Percentiles rank a stretch among this genome's conserved stretches.
phyloP scores from a whole-genome alignment of 2,797 vertebrate species.

The Poeciliopsis turneri region DNA sequence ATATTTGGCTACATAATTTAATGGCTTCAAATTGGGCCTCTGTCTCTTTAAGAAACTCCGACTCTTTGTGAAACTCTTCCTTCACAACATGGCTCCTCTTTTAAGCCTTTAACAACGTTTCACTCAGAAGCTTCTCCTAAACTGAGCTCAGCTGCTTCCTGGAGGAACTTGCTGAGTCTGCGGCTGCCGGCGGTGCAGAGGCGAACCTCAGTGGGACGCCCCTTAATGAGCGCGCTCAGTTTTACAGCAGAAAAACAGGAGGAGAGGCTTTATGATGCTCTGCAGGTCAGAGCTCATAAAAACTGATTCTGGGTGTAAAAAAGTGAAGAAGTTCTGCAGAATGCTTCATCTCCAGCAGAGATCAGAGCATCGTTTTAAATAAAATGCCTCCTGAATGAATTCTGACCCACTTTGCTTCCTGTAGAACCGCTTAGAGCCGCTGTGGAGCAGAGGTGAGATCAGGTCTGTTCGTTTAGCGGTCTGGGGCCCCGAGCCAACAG shows the following conservation, averaged over 20 bases:
- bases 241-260: constrained; percentile 39
- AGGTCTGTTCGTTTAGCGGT: constrained; percentile 14
- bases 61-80: no score
- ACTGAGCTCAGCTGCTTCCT: constrained; percentile 2
- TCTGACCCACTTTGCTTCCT: background rate
- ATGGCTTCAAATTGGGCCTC: no score
- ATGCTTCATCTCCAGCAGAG: constrained; percentile 6
- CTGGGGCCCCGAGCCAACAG: background rate
- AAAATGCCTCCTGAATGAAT: background rate
- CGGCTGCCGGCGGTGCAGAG: background rate
- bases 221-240: constrained; percentile 20
- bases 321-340: constrained; percentile 4
- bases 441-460: background rate
- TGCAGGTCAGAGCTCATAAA: constrained; percentile 17
- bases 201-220: constrained; percentile 10
- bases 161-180: constrained; percentile 36
- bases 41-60: no score
- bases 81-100: no score
- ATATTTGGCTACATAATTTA: no score
- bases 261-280: constrained; percentile 18
- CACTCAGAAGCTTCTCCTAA: no score
- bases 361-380: background rate
- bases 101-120: no score
- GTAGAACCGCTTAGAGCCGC: background rate
- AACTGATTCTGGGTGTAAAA: background rate